Evolutionary conservation across 2,797 vertebrate genomes (phyloP), one percentile per base, ranked within the genome.

Genomic region (Gadopsis marmoratus): DNA sequence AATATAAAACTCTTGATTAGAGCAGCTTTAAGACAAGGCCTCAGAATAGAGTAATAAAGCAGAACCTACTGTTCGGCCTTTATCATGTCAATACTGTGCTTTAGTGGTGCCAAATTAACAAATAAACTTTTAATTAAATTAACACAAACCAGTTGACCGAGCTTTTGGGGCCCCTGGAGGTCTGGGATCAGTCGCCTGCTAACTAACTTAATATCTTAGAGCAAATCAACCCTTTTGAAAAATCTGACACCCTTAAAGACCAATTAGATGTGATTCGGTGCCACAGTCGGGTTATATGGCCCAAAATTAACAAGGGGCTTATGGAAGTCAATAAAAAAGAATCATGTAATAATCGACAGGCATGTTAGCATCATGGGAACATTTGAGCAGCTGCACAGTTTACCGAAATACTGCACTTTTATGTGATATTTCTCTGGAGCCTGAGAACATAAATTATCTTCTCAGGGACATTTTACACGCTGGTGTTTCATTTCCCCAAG

Each of bases 301-400:
- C 14, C 21, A 60, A 31, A 82, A 79, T 23, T 67, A n/a, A 69
- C 50, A 48, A 31, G 26, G 23, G 50, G 53, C 17, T 37, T 45
- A 37, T 7, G 56, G 23, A 56, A 77, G 37, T 85, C 64, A 70
- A 76, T 81, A 53, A 56, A 74, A 65, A 71, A 31, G 48, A 58
- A 41, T 50, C 48, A 54, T 9, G 59, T 53, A 45, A 33, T 60
- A 55, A 64, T 79, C 45, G 54, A 6, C 35, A 33, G 69, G 26
- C 45, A 55, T 23, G 48, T 65, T 26, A 37, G 61, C 43, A 13
- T 79, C 76, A 16, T 17, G 26, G 35, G 50, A 51, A 47, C 50
- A 45, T 51, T 33, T 3, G 50, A 71, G 70, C 55, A n/a, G 50
- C 29, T 50, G 26, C 58, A 61, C 54, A 43, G 19, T 59, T 71